A percentile compares a stretch with the other conserved stretches of the same genome.
phyloP scores from a whole-genome alignment of 1,140 invertebrate species.

The Plodia interpunctella region DNA sequence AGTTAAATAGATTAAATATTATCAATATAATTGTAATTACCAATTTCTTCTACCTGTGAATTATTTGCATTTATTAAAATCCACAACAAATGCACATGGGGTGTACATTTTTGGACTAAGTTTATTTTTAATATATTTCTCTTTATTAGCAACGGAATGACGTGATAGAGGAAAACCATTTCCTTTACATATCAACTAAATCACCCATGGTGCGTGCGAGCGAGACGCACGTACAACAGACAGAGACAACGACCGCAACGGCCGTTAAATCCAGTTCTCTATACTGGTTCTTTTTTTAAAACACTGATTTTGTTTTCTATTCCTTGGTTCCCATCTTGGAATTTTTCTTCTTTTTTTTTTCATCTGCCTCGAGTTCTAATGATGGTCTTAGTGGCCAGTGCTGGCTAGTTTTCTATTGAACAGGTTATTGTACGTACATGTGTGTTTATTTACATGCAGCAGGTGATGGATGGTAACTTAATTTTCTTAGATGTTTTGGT shows the following conservation, averaged over 20 bases:
- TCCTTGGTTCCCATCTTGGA: conserved; percentile 6
- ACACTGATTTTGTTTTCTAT: conserved; percentile 18
- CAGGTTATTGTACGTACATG: background rate
- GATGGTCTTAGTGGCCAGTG: conserved; percentile 8
- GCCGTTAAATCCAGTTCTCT: conserved; percentile 16
- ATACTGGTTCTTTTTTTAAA: conserved; percentile 12
- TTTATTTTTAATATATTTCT: background rate
- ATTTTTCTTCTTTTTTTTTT: conserved; percentile 6
- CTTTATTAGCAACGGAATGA: background rate
- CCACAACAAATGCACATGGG: too few species aligned
- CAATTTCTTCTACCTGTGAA: too few species aligned
- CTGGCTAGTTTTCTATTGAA: background rate
- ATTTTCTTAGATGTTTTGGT: too few species aligned
- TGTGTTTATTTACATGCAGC: background rate
- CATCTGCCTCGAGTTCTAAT: conserved; percentile 8
- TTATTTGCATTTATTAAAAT: too few species aligned
- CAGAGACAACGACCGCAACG: conserved; percentile 5
- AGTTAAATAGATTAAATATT: too few species aligned
- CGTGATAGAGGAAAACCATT: conserved; percentile 12
- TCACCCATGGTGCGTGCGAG: conserved; percentile 11
- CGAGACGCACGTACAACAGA: conserved; percentile 8
- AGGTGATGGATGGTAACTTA: background rate
- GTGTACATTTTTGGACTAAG: too few species aligned
- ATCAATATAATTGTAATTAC: too few species aligned
- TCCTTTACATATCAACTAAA: conserved; percentile 9